These are phyloP conservation scores for Acleris emargana DNA, from an alignment of 2,888 invertebrate genomes.

Conservation along the genomic window DNA sequence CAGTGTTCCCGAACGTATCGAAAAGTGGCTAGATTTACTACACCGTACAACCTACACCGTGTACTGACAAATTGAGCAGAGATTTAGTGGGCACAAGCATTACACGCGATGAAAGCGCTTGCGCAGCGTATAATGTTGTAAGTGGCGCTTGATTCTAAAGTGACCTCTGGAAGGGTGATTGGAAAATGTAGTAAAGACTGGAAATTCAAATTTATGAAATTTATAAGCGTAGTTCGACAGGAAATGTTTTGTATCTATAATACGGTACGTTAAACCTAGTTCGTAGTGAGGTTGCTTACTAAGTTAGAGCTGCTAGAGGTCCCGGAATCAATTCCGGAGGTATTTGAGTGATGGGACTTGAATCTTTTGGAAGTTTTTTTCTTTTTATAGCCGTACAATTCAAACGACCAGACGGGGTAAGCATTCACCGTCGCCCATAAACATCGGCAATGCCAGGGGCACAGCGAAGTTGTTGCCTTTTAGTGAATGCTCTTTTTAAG, in stretches of 20 bases:
- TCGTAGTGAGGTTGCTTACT: too few relatives aligned
- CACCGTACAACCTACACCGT: slow-evolving; percentile 25
- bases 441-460: too few relatives aligned
- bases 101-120: slow-evolving; percentile 36
- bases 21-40: slow-evolving; percentile 30
- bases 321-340: too few relatives aligned
- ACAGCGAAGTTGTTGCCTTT: too few relatives aligned
- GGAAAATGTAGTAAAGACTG: slow-evolving; percentile 21
- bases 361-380: too few relatives aligned
- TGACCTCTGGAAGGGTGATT: slow-evolving; percentile 26
- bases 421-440: too few relatives aligned
- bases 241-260: neutral
- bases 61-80: slow-evolving; percentile 37
- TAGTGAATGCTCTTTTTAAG: too few relatives aligned
- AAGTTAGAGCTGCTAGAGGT: too few relatives aligned
- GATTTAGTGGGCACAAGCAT: slow-evolving; percentile 37
- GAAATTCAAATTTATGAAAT: slow-evolving; percentile 15
- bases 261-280: neutral
- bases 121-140: slow-evolving; percentile 29
- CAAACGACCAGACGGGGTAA: too few relatives aligned
- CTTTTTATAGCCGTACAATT: too few relatives aligned
- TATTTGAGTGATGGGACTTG: too few relatives aligned
- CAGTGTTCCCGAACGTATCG: slow-evolving; percentile 24
- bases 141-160: slow-evolving; percentile 21
- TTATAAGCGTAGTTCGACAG: neutral